phyloP scores from a whole-genome alignment of 2,113 vertebrate species.

The Etheostoma spectabile region DNA sequence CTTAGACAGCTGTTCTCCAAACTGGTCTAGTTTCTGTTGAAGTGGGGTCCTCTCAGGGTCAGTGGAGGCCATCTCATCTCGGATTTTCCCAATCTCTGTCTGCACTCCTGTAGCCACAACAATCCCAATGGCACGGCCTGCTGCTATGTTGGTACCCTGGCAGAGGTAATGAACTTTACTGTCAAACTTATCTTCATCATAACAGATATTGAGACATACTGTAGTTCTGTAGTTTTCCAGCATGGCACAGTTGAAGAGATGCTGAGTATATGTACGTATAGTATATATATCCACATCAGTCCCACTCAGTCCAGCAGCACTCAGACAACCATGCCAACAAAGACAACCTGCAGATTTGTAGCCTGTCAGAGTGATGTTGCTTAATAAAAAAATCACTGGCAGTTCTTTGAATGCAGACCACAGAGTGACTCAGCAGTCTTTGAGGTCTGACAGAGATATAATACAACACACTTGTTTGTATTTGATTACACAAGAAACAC shows the following conservation, averaged over 20 bases:
- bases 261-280: not conserved
- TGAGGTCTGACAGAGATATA: constrained; percentile 17
- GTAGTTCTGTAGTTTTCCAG: not conserved
- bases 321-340: not conserved
- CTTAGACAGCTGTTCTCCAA: constrained; percentile 87
- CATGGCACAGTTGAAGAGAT: not conserved
- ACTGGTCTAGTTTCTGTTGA: constrained; percentile 86
- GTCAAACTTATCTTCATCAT: not conserved
- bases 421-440: constrained; percentile 29
- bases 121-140: constrained; percentile 83
- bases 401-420: constrained; percentile 38
- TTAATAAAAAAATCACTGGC: constrained; percentile 63
- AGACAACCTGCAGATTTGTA: constrained; percentile 9
- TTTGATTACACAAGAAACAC: too few relatives aligned
- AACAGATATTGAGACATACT: not conserved
- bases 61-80: constrained; percentile 86
- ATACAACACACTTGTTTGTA: not conserved
- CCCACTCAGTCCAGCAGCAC: not conserved
- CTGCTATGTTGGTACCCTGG: constrained; percentile 86
- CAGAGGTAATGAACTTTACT: constrained; percentile 1
- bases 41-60: constrained; percentile 85
- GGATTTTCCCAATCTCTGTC: constrained; percentile 86
- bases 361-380: constrained; percentile 19
- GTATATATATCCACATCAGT: not conserved
- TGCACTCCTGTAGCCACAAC: constrained; percentile 84